Base-by-base conservation (phyloP, 2,113 vertebrate genomes). In the Egretta garzetta region DNA sequence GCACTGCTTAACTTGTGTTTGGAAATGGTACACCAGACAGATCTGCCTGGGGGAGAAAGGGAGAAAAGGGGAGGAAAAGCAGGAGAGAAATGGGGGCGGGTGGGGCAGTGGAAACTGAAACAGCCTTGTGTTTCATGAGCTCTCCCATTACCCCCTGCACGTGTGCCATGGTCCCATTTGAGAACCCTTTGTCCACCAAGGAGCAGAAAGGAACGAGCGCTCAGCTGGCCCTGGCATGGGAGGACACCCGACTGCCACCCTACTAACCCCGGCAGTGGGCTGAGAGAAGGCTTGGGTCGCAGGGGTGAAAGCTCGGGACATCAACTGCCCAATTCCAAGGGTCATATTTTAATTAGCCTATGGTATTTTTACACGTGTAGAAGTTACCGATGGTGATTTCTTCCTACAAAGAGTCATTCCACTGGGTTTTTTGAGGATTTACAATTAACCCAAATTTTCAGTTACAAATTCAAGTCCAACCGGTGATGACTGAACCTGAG, bases 51-150 rank as follows among this genome's bases (percentile, higher is more conserved):
- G 17, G 23, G 22, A 64, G 45, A 82, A 35, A 1, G 2, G 37
- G 23, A 58, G 28, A 76, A 45, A 89, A 53, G 11, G 8, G 41
- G 24, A 68, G 24, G 32, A 72, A 76, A 91, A 64, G 11, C 1
- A 0, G 9, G 16, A 4, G 1, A 5, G 7, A 45, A 53, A 52
- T 5, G 10, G 52, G 9, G 6, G 68, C 15, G 21, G 14, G 26
- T 17, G 35, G 35, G 14, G 41, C 32, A 79, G 32, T 19, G n/a
- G 21, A 49, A 94, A 88, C 15, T 21, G 30, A 39, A 73, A 74
- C 4, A 58, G 8, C 7, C 5, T 47, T 19, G 15, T 9, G 8
- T 55, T 75, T 71, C 37, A 49, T 4, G 28, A 76, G 13, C 28
- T 64, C 30, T 47, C 45, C 53, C 32, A 9, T n/a, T 45, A 68